Evolutionary conservation across 1,140 invertebrate species (phyloP).

Genomic region (Atta cephalotes): DNA sequence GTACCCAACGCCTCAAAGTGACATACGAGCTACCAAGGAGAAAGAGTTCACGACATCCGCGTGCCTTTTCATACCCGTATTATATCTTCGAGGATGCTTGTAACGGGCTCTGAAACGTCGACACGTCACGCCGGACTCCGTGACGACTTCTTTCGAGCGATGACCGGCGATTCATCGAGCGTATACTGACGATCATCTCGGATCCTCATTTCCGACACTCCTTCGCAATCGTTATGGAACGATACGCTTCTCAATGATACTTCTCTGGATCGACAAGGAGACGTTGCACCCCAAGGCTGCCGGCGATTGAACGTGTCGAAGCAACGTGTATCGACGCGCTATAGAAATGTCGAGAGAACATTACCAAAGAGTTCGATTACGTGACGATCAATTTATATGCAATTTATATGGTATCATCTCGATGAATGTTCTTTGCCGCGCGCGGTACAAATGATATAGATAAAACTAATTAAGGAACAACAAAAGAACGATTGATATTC

Average conservation of each 20-base stretch:
- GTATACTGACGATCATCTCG: constrained; percentile 55
- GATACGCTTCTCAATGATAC: constrained; percentile 52
- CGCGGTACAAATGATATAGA: not conserved
- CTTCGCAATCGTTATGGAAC: constrained; percentile 53
- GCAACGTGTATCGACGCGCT: constrained; percentile 36
- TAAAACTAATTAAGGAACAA: not conserved
- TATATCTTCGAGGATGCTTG: constrained; percentile 64
- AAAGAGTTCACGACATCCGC: constrained; percentile 45
- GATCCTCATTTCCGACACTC: constrained; percentile 64
- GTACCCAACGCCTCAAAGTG: constrained; percentile 10
- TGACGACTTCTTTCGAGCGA: constrained; percentile 74
- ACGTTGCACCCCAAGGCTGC: constrained; percentile 1
- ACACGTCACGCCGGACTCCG: constrained; percentile 21
- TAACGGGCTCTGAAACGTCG: constrained; percentile 59
- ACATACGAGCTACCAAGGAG: constrained; percentile 36
- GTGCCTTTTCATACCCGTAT: constrained; percentile 55
- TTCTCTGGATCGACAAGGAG: constrained; percentile 41
- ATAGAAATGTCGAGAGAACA: constrained; percentile 37
- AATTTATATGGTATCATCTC: not conserved
- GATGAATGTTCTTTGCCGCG: not conserved
- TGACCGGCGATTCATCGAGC: constrained; percentile 69
- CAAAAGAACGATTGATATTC: too few relatives aligned
- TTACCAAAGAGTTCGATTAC: constrained; percentile 8
- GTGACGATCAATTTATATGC: not conserved
- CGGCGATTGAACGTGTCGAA: constrained; percentile 20